Evolutionary conservation across 2,888 invertebrate genomes (phyloP).

Genomic region (Hyposoter didymator): DNA sequence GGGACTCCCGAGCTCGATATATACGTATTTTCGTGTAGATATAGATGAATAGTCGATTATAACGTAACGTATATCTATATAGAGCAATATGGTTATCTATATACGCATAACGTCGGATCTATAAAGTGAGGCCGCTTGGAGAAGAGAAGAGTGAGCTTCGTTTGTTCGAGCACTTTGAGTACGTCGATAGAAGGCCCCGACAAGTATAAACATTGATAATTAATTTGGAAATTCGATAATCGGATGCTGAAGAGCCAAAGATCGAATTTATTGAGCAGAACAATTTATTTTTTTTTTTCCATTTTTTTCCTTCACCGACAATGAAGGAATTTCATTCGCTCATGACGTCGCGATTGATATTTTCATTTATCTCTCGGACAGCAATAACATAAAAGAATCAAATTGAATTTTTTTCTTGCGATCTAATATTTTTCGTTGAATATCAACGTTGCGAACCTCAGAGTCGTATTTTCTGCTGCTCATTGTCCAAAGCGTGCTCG

Average conservation of each 20-base stretch:
- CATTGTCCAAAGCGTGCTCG: neutral
- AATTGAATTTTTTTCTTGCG: too few relatives aligned
- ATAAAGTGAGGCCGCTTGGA: conserved; percentile 54
- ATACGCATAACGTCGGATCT: conserved; percentile 60
- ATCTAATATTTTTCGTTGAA: too few relatives aligned
- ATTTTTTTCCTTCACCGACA: too few relatives aligned
- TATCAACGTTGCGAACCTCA: too few relatives aligned
- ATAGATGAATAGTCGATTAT: conserved; percentile 24
- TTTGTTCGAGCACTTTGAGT: conserved; percentile 42
- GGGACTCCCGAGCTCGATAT: conserved; percentile 45
- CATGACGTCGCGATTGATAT: too few relatives aligned
- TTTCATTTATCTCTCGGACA: too few relatives aligned
- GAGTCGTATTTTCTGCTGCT: too few relatives aligned
- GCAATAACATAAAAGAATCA: too few relatives aligned
- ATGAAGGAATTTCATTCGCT: too few relatives aligned
- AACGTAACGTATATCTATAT: conserved; percentile 34
- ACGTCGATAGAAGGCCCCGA: neutral
- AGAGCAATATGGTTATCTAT: conserved; percentile 18
- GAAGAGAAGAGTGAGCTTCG: conserved; percentile 52
- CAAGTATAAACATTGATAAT: conserved; percentile 18
- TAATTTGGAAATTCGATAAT: neutral
- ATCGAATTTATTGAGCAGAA: too few relatives aligned
- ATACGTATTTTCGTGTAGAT: conserved; percentile 37
- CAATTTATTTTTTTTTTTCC: too few relatives aligned
- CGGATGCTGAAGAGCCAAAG: neutral